A percentile compares a stretch with the other conserved stretches of the same genome.
These are phyloP conservation scores for Poecile atricapillus DNA, from an alignment of 2,113 vertebrate species.

Conservation along the genomic window DNA sequence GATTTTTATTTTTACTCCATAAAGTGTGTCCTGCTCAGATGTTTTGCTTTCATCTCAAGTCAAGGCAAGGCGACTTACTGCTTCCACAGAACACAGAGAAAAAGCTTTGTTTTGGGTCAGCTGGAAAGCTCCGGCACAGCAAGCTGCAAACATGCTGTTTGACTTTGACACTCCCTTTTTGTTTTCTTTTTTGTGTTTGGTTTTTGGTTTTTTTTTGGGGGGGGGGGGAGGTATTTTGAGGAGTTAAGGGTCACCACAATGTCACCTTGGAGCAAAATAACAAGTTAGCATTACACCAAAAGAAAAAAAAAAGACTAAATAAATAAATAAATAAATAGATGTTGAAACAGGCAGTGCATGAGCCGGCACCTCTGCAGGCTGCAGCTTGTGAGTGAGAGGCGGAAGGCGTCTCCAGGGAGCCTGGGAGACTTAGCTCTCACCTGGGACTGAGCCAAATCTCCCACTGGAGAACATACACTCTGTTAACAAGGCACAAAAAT, in stretches of 20 bases:
- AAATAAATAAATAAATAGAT: neutral
- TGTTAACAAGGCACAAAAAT: neutral
- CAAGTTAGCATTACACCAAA: neutral
- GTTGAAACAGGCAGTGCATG: neutral
- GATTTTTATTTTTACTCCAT: constrained; percentile 49
- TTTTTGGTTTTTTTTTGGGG: neutral
- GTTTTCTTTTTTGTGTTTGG: neutral
- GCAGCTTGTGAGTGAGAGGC: neutral
- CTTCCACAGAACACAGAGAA: neutral
- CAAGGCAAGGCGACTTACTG: neutral
- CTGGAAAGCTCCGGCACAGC: neutral
- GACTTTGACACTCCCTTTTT: neutral
- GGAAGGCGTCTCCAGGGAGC: rapidly evolving
- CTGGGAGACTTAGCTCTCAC: neutral
- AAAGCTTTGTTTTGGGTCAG: constrained; percentile 22
- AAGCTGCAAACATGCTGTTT: neutral
- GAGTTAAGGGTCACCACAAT: neutral
- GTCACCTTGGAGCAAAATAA: neutral
- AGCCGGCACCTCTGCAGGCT: neutral
- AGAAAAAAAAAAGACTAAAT: neutral
- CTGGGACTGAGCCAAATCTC: neutral
- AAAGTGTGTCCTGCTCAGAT: constrained; percentile 17
- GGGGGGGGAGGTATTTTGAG: too few relatives aligned
- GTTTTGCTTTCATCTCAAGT: neutral
- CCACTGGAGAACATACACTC: rapidly evolving